Evolutionary conservation across 2,888 invertebrate species (phyloP).

Genomic region (Lithophane leautieri): DNA sequence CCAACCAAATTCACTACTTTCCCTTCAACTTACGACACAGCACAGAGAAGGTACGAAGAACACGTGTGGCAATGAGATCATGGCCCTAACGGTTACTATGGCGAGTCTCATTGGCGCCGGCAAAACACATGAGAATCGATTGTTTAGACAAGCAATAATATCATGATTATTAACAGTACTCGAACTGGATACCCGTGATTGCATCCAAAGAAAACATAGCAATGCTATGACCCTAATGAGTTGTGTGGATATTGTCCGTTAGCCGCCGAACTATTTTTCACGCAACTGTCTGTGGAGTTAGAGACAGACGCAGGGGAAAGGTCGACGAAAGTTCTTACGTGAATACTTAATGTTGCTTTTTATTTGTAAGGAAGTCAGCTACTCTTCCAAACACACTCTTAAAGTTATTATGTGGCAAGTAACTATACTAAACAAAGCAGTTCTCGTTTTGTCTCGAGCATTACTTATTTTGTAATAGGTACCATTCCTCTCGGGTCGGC

Average conservation of each 20-base stretch:
- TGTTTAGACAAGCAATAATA: conserved; percentile 79
- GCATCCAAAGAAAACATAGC: conserved; percentile 61
- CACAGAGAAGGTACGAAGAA: conserved; percentile 64
- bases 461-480: conserved; percentile 47
- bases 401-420: conserved; percentile 22
- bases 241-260: conserved; percentile 45
- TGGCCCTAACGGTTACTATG: conserved; percentile 79
- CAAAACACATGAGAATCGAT: conserved; percentile 78
- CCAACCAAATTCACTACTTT: conserved; percentile 14
- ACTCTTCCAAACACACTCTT: conserved; percentile 5
- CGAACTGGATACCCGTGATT: conserved; percentile 49
- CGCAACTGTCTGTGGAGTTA: conserved; percentile 30
- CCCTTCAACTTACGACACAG: conserved; percentile 21
- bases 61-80: conserved; percentile 79
- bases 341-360: conserved; percentile 26
- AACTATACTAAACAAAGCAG: conserved; percentile 40
- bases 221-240: conserved; percentile 67
- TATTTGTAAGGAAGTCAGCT: conserved; percentile 19
- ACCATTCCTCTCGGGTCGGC: conserved; percentile 36
- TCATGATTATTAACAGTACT: conserved; percentile 61
- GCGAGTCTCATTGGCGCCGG: conserved; percentile 67
- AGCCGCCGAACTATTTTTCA: conserved; percentile 47
- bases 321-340: conserved; percentile 17
- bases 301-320: conserved; percentile 17
- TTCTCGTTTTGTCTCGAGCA: conserved; percentile 31